phyloP scores from a whole-genome alignment of 2,888 invertebrate genomes.

The Chorisops tibialis region DNA sequence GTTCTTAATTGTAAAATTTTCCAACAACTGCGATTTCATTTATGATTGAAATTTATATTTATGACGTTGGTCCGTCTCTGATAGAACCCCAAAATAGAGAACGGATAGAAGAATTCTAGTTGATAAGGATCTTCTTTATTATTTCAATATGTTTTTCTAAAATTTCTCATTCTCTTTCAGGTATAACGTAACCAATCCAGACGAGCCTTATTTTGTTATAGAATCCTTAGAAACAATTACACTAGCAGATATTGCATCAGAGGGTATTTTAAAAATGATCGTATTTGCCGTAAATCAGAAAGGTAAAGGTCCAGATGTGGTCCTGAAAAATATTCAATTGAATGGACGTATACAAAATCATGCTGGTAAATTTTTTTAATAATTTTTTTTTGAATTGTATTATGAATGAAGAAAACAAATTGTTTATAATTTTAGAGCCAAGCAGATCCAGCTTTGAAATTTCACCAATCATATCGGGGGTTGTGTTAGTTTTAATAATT shows the following conservation, averaged over 20 bases:
- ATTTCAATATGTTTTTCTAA: no score
- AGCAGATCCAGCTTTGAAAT: constrained; percentile 25
- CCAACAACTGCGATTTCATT: no score
- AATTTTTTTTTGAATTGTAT: neutral
- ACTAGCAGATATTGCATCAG: constrained; percentile 60
- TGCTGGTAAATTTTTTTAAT: constrained; percentile 18
- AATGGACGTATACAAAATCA: constrained; percentile 22
- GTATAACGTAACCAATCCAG: constrained; percentile 34
- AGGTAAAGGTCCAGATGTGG: constrained; percentile 66
- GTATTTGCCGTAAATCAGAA: constrained; percentile 72
- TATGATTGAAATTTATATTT: no score
- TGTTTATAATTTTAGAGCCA: neutral
- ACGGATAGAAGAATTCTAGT: no score
- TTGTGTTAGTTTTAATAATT: constrained; percentile 31
- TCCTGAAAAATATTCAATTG: constrained; percentile 64
- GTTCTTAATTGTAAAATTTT: no score
- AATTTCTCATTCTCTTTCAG: constrained; percentile 40
- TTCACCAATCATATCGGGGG: constrained; percentile 33
- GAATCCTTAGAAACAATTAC: constrained; percentile 56
- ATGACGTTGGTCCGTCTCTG: no score
- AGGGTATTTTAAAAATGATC: constrained; percentile 67
- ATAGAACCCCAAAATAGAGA: no score
- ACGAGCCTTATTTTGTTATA: constrained; percentile 34
- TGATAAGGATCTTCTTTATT: no score
- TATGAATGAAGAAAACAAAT: neutral